Conservation (phyloP, 2,888 invertebrate genomes). For the Diloba caeruleocephala region DNA sequence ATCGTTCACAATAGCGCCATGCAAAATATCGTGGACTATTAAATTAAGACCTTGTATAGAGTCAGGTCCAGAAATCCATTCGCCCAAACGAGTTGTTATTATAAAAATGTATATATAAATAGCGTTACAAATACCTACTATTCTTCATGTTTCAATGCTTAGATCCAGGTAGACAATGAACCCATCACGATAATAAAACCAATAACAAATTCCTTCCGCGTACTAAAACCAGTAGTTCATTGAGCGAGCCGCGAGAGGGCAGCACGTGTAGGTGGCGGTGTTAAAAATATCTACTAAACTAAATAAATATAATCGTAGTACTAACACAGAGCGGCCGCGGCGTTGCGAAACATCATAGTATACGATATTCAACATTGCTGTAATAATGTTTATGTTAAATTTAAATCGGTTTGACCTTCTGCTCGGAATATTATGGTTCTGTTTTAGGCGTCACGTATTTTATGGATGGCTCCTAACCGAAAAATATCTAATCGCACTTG, state of each 20-base stretch:
- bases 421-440: neutral
- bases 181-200: constrained; percentile 13
- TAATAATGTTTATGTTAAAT: constrained; percentile 6
- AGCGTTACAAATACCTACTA: no score
- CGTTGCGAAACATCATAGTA: constrained; percentile 25
- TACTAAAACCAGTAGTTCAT: constrained; percentile 19
- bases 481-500: no score
- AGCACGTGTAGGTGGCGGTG: constrained; percentile 13
- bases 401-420: constrained; percentile 2
- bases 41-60: no score
- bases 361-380: constrained; percentile 10
- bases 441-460: no score
- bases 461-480: no score
- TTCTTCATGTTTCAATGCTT: no score
- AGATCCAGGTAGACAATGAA: no score
- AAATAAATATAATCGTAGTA: constrained; percentile 21
- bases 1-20: no score
- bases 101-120: no score
- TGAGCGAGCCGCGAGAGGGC: constrained; percentile 25
- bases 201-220: constrained; percentile 2
- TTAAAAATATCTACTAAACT: constrained; percentile 33
- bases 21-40: no score
- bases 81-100: no score
- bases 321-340: neutral
- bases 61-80: no score